phyloP scores from a whole-genome alignment of 2,113 vertebrate genomes.

The Isichthys henryi region DNA sequence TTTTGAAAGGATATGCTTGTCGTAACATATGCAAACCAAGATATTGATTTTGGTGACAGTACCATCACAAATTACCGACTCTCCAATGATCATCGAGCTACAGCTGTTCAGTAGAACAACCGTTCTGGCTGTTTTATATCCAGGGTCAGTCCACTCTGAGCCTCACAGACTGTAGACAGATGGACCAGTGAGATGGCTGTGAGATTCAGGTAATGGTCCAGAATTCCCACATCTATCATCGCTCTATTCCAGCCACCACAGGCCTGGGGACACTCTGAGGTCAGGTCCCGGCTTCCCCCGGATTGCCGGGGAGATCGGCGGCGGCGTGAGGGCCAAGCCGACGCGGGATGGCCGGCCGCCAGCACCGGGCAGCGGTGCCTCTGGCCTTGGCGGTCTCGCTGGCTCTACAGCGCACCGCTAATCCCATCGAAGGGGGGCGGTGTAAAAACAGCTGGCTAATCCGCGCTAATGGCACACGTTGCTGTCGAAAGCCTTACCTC shows the following conservation, averaged over 20 bases:
- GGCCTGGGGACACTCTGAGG: background rate
- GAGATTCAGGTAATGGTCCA: background rate
- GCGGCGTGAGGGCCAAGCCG: background rate
- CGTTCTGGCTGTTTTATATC: background rate
- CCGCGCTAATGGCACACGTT: slow-evolving; percentile 44
- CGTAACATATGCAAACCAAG: background rate
- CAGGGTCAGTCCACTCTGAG: background rate
- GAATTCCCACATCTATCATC: background rate
- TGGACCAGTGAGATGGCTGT: background rate
- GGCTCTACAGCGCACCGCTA: slow-evolving; percentile 42
- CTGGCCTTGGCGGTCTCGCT: slow-evolving; percentile 8
- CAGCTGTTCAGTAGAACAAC: background rate
- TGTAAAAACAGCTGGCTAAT: slow-evolving; percentile 59
- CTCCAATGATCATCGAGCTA: background rate
- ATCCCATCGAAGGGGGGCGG: slow-evolving; percentile 49
- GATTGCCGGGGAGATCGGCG: background rate
- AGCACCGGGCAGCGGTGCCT: background rate
- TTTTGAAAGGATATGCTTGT: background rate
- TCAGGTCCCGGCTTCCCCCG: background rate
- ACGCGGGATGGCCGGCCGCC: background rate
- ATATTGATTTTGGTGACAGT: background rate
- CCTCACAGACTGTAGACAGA: background rate
- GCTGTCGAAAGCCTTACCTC: slow-evolving; percentile 36
- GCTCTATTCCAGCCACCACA: background rate
- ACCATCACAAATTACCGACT: background rate